These are phyloP conservation scores for Notocelia uddmanniana DNA, from an alignment of 2,888 invertebrate species.

Conservation along the genomic window DNA sequence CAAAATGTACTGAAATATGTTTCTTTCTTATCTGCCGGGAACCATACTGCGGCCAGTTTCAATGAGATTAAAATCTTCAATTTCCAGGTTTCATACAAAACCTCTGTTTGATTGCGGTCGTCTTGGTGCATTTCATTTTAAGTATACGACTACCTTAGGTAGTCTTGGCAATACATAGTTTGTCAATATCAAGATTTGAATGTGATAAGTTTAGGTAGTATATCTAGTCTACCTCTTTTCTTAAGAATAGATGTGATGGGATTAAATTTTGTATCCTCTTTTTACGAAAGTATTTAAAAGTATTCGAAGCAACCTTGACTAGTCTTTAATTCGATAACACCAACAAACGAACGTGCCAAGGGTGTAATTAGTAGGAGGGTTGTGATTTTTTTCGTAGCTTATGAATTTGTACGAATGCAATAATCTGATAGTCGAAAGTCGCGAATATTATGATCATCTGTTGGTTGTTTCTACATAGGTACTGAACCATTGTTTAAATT, in stretches of 20 bases:
- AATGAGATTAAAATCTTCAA: not conserved
- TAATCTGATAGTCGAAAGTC: slow-evolving; percentile 31
- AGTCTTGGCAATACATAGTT: slow-evolving; percentile 19
- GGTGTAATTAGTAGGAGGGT: slow-evolving; percentile 63
- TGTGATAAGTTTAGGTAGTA: slow-evolving; percentile 8
- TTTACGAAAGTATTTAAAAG: slow-evolving; percentile 51
- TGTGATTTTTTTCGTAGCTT: slow-evolving; percentile 68
- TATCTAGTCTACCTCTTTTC: slow-evolving; percentile 37
- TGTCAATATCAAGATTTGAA: slow-evolving; percentile 15
- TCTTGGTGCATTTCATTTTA: slow-evolving; percentile 21
- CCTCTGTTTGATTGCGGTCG: not conserved
- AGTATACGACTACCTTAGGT: slow-evolving; percentile 9
- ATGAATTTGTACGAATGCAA: slow-evolving; percentile 51
- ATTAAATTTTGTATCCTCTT: slow-evolving; percentile 52
- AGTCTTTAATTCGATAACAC: slow-evolving; percentile 56
- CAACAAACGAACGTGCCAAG: slow-evolving; percentile 59
- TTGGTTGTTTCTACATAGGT: not conserved
- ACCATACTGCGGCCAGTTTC: not conserved
- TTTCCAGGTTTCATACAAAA: not conserved
- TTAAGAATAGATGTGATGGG: slow-evolving; percentile 30
- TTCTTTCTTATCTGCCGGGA: not conserved
- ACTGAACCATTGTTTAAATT: not conserved
- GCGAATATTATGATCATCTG: not conserved
- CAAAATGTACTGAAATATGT: not conserved
- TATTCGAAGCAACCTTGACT: slow-evolving; percentile 53